Conservation (phyloP, 2,888 invertebrate genomes). For the Volucella inflata region DNA sequence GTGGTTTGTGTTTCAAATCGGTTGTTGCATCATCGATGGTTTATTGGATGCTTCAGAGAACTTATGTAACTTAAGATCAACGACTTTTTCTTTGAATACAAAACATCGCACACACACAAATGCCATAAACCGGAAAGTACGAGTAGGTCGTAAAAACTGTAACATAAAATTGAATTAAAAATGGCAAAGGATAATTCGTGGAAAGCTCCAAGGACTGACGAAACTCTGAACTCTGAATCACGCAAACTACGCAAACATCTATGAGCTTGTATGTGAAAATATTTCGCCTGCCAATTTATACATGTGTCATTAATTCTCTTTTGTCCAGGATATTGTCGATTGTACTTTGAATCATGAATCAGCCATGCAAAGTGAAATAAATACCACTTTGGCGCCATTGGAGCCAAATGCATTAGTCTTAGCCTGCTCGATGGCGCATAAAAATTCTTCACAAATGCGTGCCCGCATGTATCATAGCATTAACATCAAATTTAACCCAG, state of each 20-base stretch:
- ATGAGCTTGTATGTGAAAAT: background rate
- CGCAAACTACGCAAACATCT: constrained; percentile 6
- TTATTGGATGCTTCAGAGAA: too few relatives aligned
- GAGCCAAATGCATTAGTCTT: constrained; percentile 46
- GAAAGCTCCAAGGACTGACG: background rate
- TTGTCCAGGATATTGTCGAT: constrained; percentile 14
- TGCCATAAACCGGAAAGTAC: too few relatives aligned
- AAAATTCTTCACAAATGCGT: constrained; percentile 3
- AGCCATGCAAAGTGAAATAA: constrained; percentile 11
- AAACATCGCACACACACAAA: too few relatives aligned
- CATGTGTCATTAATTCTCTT: background rate
- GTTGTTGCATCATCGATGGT: too few relatives aligned
- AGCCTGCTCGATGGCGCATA: constrained; percentile 19
- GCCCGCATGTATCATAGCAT: background rate
- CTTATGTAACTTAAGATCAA: too few relatives aligned
- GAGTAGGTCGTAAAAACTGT: background rate
- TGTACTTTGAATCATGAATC: constrained; percentile 24
- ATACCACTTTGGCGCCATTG: constrained; percentile 28
- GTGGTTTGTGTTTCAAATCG: too few relatives aligned
- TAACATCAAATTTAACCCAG: background rate
- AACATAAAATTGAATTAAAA: constrained; percentile 2
- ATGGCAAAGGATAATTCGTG: background rate
- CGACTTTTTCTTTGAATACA: too few relatives aligned
- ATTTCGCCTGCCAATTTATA: background rate
- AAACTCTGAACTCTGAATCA: background rate